These are phyloP conservation scores for Peromyscus attwateri DNA, from an alignment of 2,797 vertebrate genomes.

Conservation along the genomic window DNA sequence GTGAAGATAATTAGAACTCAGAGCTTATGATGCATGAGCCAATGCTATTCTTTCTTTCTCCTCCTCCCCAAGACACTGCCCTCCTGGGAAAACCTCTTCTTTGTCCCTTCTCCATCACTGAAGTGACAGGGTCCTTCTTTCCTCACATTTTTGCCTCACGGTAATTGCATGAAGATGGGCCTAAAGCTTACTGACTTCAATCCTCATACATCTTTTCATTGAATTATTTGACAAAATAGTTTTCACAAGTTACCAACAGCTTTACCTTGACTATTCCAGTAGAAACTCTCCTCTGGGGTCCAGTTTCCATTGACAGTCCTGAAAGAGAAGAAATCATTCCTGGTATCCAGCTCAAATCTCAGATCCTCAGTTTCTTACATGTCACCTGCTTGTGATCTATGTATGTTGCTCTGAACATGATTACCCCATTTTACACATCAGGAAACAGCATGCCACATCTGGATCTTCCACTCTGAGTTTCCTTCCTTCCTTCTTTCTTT, in stretches of 20 bases:
- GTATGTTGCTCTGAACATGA: neutral
- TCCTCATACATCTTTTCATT: neutral
- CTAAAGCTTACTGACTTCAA: neutral
- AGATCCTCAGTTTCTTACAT: neutral
- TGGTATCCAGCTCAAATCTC: neutral
- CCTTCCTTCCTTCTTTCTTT: neutral
- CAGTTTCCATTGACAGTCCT: neutral
- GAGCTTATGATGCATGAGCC: neutral
- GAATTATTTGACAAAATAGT: slow-evolving; percentile 4
- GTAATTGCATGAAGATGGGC: neutral
- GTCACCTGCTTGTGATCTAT: neutral
- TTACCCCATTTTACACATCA: neutral
- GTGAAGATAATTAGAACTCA: neutral
- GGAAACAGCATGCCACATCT: neutral
- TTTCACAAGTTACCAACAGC: neutral
- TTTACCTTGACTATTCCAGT: neutral
- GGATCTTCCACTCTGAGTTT: neutral
- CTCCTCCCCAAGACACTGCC: neutral
- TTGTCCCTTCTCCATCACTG: neutral
- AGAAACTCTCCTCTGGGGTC: neutral
- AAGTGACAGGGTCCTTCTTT: neutral
- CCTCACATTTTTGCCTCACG: neutral
- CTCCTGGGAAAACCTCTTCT: neutral
- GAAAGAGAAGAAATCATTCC: neutral
- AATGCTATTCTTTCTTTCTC: neutral